phyloP scores from a whole-genome alignment of 23 tunicate species.

The Phallusia fumigata region DNA sequence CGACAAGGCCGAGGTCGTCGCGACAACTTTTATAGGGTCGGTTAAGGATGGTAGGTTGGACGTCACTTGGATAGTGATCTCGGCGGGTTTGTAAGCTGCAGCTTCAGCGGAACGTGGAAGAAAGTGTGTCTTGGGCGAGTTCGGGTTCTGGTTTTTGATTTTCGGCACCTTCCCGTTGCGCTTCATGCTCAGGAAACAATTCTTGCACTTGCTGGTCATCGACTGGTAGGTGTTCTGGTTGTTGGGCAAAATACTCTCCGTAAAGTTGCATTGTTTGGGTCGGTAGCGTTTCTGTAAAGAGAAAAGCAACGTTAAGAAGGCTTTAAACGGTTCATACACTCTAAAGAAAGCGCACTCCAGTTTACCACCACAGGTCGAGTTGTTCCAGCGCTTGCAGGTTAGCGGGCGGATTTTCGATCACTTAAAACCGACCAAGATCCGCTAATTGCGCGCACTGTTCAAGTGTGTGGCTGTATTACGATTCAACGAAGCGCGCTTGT shows the following conservation, averaged over 20 bases:
- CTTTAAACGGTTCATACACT: no score
- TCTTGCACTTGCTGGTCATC: neutral
- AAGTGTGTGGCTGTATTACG: neutral
- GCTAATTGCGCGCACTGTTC: neutral
- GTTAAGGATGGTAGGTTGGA: neutral
- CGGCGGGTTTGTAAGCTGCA: neutral
- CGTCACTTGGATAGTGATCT: neutral
- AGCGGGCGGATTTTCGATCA: no score
- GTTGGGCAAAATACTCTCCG: neutral
- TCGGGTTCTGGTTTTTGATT: neutral
- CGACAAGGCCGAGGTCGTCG: neutral
- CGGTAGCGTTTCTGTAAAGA: neutral
- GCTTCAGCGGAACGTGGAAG: neutral
- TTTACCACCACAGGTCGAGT: no score
- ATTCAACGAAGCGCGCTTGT: neutral
- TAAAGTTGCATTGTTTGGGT: constrained; percentile 1
- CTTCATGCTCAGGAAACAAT: constrained; percentile 5
- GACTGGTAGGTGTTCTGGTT: constrained; percentile 2
- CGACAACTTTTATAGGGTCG: neutral
- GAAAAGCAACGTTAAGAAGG: neutral
- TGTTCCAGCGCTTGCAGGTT: no score
- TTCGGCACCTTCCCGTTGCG: constrained; percentile 6
- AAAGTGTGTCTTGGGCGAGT: constrained; percentile 3
- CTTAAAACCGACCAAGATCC: neutral
- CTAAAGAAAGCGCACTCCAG: no score